These are phyloP conservation scores for Dermolepida albohirtum DNA, from an alignment of 2,888 invertebrate species.

Conservation along the genomic window DNA sequence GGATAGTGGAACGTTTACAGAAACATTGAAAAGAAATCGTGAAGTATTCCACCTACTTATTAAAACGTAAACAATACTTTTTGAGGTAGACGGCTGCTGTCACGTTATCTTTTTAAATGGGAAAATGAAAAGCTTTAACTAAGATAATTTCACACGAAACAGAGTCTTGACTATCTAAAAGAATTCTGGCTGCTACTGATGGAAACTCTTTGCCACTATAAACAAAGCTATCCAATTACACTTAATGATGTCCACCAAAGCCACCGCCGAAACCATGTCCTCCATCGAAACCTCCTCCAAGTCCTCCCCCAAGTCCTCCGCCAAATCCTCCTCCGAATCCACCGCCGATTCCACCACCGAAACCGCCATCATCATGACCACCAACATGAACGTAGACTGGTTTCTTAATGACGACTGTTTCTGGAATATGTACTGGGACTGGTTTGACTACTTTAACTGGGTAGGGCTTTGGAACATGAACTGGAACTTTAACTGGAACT, in stretches of 20 bases:
- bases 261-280: conserved; percentile 31
- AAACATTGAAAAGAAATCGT: conserved; percentile 19
- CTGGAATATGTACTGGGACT: conserved; percentile 40
- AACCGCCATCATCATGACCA: conserved; percentile 36
- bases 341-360: conserved; percentile 30
- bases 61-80: conserved; percentile 7
- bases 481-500: conserved; percentile 42
- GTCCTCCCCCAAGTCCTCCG: conserved; percentile 21
- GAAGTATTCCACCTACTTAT: conserved; percentile 32
- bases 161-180: conserved; percentile 18
- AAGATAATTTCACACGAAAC: conserved; percentile 6
- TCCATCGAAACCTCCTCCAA: conserved; percentile 19
- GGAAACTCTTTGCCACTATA: conserved; percentile 35
- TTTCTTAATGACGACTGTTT: conserved; percentile 43
- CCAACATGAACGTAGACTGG: conserved; percentile 40
- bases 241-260: conserved; percentile 29
- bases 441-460: conserved; percentile 43
- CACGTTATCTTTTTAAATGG: conserved; percentile 17
- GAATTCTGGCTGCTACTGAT: conserved; percentile 33
- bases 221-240: conserved; percentile 36
- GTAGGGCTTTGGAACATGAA: conserved; percentile 43
- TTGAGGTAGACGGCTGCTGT: conserved; percentile 38
- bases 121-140: neutral
- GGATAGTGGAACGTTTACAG: neutral
- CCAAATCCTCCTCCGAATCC: conserved; percentile 23